phyloP scores from a whole-genome alignment of 2,797 vertebrate genomes.

The Cacajao melanocephalus region DNA sequence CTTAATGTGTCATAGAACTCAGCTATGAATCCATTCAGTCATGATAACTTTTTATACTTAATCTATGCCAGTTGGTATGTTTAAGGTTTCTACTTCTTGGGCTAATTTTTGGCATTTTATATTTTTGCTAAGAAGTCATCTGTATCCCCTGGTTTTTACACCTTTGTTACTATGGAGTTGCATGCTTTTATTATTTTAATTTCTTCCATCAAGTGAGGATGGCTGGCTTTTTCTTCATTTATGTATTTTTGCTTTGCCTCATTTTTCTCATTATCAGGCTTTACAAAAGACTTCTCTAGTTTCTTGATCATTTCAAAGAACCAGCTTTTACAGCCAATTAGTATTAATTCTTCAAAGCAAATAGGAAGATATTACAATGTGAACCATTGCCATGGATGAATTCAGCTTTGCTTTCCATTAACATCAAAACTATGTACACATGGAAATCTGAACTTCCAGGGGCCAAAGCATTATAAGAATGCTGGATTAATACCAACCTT shows the following conservation, averaged over 20 bases:
- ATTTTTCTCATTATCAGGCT: not conserved
- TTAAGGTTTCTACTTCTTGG: not conserved
- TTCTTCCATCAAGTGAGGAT: not conserved
- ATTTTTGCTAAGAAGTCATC: conserved; percentile 1
- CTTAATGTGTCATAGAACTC: not conserved
- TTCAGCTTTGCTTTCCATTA: conserved; percentile 15
- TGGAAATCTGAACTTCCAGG: not conserved
- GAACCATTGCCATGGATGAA: not conserved
- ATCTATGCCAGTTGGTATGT: not conserved
- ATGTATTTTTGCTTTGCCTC: not conserved
- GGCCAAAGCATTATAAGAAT: not conserved
- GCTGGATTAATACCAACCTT: not conserved
- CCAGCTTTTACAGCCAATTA: not conserved
- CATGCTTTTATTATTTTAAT: not conserved
- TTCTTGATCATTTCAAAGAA: conserved; percentile 10
- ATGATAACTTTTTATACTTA: not conserved
- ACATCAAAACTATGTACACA: not conserved
- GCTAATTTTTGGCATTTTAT: not conserved
- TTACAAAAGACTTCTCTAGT: not conserved
- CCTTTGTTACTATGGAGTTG: not conserved
- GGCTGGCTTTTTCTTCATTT: not conserved
- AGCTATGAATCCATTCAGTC: not conserved
- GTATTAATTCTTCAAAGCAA: not conserved
- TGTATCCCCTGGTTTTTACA: not conserved
- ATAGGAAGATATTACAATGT: not conserved